Base-by-base conservation (phyloP, 2,888 invertebrate species). In the Diaperis boleti region DNA sequence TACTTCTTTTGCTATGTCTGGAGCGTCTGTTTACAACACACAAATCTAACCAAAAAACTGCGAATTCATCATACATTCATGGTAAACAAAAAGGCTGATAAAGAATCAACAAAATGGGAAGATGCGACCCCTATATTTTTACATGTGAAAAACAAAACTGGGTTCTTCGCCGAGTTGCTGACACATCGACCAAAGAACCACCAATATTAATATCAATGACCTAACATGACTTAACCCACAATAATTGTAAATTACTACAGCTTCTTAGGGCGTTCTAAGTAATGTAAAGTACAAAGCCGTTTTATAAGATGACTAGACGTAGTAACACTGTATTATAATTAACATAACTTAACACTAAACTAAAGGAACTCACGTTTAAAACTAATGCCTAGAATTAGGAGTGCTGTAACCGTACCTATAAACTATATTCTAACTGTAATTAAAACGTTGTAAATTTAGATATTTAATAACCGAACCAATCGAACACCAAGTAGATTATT, bases 201-300 rank as follows among this genome's bases (percentile, higher is more conserved):
- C 33, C 33, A 33, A 8, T 13, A 11, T 33, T 39, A 39, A 33
- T 33, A 33, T 33, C 33, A 33, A 6, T 17, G 18, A 5, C 11
- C 18, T 31, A 45, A 49, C 29, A n/a, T n/a, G 41, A 41, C 13
- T 11, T 54, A 54, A 54, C 17, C 10, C 17, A 42, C 13, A 31
- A 13, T 31, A 44, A 31, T 44, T 55, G 37, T 35, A 37, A 45
- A 45, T 52, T 37, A 52, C 39, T 39, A 52, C 52, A 26, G 61
- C 61, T 61, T 61, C 10, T 52, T 61, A 61, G 60, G 29, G 20
- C 37, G 13, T 61, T 54, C 26, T 45, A 49, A 59, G 41, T 49
- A 59, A 59, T 49, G 59, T 59, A 61, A 61, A 61, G 54, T 61
- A 61, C 61, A 61, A 61, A 61, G 54, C 61, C 44, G 45, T 61